phyloP scores from a whole-genome alignment of 2,888 invertebrate genomes.

The Cetonia aurata region DNA sequence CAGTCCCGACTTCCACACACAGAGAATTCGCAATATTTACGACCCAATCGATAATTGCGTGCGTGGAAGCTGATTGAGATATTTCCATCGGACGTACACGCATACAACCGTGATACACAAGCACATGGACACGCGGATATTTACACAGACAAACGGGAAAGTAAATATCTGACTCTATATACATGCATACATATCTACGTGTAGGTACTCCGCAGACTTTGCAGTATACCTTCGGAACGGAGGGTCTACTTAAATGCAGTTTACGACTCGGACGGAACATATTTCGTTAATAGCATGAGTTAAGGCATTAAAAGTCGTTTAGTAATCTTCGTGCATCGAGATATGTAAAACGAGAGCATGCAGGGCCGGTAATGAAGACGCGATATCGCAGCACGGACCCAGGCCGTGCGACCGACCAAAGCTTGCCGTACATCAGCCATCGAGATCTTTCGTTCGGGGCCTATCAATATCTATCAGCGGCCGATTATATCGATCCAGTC shows the following conservation, averaged over 20 bases:
- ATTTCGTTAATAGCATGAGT: constrained; percentile 66
- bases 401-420: constrained; percentile 14
- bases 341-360: constrained; percentile 67
- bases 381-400: constrained; percentile 47
- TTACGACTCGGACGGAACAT: constrained; percentile 56
- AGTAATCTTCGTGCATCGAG: constrained; percentile 66
- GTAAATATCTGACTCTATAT: constrained; percentile 2
- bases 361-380: constrained; percentile 58
- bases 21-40: constrained; percentile 60
- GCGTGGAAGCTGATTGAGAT: constrained; percentile 64
- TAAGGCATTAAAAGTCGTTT: constrained; percentile 65
- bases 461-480: constrained; percentile 52
- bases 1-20: constrained; percentile 59
- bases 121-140: constrained; percentile 9
- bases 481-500: constrained; percentile 49
- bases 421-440: constrained; percentile 6
- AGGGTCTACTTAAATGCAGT: constrained; percentile 53
- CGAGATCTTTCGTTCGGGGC: constrained; percentile 20
- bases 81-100: constrained; percentile 55
- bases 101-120: constrained; percentile 1
- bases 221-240: constrained; percentile 24
- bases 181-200: not conserved
- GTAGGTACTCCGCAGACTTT: constrained; percentile 17
- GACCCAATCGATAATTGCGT: constrained; percentile 64
- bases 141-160: constrained; percentile 48